Evolutionary conservation across 2,888 invertebrate species (phyloP).

Genomic region (Altica lythri): DNA sequence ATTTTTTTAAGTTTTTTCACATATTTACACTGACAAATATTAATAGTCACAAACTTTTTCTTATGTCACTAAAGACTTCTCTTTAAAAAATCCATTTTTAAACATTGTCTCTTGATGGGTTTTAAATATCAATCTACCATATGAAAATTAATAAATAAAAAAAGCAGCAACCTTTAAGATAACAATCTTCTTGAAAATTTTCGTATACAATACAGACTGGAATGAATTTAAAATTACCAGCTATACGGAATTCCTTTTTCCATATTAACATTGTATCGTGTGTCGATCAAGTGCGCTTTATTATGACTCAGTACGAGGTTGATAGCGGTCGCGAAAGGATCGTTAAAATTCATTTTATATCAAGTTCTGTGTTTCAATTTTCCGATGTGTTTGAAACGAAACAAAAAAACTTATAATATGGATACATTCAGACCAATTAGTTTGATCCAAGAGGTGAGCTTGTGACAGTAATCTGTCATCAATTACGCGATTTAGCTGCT

Average conservation of each 20-base stretch:
- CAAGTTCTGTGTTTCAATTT: neutral
- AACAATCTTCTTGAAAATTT: neutral
- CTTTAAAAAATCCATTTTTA: no score
- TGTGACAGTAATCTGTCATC: conserved; percentile 3
- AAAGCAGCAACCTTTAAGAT: neutral
- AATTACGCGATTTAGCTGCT: neutral
- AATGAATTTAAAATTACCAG: conserved; percentile 6
- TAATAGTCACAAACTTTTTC: no score
- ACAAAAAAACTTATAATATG: neutral
- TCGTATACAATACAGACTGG: neutral
- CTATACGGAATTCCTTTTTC: conserved; percentile 10
- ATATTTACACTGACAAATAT: no score
- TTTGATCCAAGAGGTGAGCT: conserved; percentile 3
- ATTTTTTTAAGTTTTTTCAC: no score
- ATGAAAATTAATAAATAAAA: no score
- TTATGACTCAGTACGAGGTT: conserved; percentile 49
- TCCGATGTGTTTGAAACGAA: neutral
- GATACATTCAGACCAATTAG: conserved; percentile 2
- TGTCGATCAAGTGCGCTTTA: conserved; percentile 12
- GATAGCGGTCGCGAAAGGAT: conserved; percentile 41
- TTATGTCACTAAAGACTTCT: no score
- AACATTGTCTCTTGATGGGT: no score
- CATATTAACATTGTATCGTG: conserved; percentile 43
- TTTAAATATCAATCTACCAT: no score
- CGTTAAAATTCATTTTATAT: conserved; percentile 12